Evolutionary conservation across 2,797 vertebrate genomes (phyloP), one percentile per base, ranked within the genome.

Genomic region (Coendou prehensilis): DNA sequence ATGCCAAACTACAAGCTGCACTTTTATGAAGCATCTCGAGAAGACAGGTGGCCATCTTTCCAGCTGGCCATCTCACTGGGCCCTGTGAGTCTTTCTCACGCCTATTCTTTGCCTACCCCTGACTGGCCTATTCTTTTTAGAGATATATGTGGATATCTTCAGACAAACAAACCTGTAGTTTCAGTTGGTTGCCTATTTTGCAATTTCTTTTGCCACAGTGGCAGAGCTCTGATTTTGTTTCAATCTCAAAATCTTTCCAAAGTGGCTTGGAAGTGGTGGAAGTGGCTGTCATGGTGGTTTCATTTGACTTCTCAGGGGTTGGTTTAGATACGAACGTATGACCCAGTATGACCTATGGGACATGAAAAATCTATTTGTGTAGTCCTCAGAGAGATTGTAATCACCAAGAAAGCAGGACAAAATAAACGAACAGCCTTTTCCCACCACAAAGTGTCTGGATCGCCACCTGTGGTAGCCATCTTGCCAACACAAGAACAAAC

Each of bases 41-140:
- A 93, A 91, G 15, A 45, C 2, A 76, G 13, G 8, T 14, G 4
- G 15, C 15, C 9, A 5, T 78, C 76, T 33, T 37, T 13, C 18
- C 41, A 30, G 26, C 50, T 50, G 28, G 20, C 1, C 47, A 11
- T 93, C 50, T 61, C 88, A 11, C 13, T 71, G 6, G n/a, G 8
- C 6, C 3, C 73, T 45, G 18, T 3, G 6, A 6, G 2, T 61
- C 23, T 86, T 81, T 41, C 15, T 37, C 13, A n/a, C 14, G 37
- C 50, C 6, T 89, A 20, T 20, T 96, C 3, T 95, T 93, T 63
- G n/a, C 15, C 91, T 89, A 28, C 14, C 57, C 28, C 9, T 93
- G 9, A 33, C 56, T 14, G 14, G 30, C 41, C 69, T 52, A 28
- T 28, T 67, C 9, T 11, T 41, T 89, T 93, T 82, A 57, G 61